Conservation (phyloP, 2,888 invertebrate genomes). For the Drepanosiphum platanoidis region DNA sequence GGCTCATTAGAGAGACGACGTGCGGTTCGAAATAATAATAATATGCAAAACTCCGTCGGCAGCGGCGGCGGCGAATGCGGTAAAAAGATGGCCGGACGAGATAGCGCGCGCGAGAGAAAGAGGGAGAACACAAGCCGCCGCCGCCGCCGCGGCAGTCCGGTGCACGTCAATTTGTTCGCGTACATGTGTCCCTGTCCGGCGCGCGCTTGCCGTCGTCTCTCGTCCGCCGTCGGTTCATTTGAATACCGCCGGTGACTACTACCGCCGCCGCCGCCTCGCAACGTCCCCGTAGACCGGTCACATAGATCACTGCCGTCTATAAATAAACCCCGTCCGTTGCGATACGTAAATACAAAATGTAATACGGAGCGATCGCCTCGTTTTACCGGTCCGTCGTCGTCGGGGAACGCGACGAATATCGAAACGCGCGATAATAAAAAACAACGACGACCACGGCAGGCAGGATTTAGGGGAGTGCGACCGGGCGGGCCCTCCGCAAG, state of each 20-base stretch:
- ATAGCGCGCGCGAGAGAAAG: background rate
- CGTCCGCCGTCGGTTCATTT: background rate
- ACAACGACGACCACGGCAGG: no score
- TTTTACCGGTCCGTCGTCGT: no score
- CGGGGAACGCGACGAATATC: no score
- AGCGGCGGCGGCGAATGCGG: constrained; percentile 3
- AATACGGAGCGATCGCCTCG: background rate
- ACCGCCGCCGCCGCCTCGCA: background rate
- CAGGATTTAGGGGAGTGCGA: no score
- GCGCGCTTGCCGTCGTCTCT: background rate
- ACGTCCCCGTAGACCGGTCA: background rate
- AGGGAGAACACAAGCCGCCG: constrained; percentile 17
- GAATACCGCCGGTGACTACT: background rate
- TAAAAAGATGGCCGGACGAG: constrained; percentile 36
- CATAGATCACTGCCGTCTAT: background rate
- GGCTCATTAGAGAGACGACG: background rate
- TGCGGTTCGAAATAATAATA: background rate
- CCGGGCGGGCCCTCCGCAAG: no score
- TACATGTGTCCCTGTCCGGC: constrained; percentile 55
- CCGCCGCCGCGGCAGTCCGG: background rate
- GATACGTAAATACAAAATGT: background rate
- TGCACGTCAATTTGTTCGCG: constrained; percentile 51
- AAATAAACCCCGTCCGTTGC: background rate
- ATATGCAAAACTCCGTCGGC: constrained; percentile 31
- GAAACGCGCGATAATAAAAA: no score